Evolutionary conservation across 1,140 invertebrate species (phyloP).

Genomic region (Drosophila simulans): DNA sequence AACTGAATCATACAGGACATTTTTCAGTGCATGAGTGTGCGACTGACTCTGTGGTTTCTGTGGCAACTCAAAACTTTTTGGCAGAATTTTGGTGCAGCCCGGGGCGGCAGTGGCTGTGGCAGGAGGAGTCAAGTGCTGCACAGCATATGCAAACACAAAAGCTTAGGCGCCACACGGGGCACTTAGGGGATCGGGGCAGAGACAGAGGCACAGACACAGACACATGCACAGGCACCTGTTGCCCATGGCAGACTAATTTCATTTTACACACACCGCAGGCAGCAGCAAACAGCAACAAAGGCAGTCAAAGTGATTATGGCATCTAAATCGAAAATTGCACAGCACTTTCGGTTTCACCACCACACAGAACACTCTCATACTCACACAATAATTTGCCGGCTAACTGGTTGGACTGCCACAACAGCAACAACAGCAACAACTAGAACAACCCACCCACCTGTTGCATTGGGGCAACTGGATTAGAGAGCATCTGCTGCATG

Average conservation of each 20-base stretch:
- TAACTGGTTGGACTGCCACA: conserved; percentile 26
- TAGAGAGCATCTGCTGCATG: conserved; percentile 49
- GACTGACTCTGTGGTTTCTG: conserved; percentile 25
- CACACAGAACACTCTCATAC: conserved; percentile 14
- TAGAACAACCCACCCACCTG: conserved; percentile 61
- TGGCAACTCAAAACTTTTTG: conserved; percentile 49
- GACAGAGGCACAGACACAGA: too few relatives aligned
- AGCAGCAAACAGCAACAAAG: conserved; percentile 17
- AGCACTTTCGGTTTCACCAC: conserved; percentile 68
- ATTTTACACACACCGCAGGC: conserved; percentile 61
- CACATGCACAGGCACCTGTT: conserved; percentile 49
- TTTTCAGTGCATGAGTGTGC: conserved; percentile 12
- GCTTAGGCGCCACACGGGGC: conserved; percentile 47
- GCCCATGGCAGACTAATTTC: conserved; percentile 58
- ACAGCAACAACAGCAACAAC: not conserved
- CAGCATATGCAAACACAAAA: conserved; percentile 30
- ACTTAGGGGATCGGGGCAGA: conserved; percentile 1
- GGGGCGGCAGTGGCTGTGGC: not conserved
- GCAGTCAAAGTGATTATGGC: conserved; percentile 47
- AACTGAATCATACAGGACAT: not conserved
- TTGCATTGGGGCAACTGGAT: conserved; percentile 67
- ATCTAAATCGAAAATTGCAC: conserved; percentile 74
- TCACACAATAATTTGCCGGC: conserved; percentile 30
- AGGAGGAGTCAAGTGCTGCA: conserved; percentile 29
- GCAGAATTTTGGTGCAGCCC: conserved; percentile 36